Evolutionary conservation across 2,113 vertebrate species (phyloP), one percentile per base, ranked within the genome.

Genomic region (Peromyscus californicus): DNA sequence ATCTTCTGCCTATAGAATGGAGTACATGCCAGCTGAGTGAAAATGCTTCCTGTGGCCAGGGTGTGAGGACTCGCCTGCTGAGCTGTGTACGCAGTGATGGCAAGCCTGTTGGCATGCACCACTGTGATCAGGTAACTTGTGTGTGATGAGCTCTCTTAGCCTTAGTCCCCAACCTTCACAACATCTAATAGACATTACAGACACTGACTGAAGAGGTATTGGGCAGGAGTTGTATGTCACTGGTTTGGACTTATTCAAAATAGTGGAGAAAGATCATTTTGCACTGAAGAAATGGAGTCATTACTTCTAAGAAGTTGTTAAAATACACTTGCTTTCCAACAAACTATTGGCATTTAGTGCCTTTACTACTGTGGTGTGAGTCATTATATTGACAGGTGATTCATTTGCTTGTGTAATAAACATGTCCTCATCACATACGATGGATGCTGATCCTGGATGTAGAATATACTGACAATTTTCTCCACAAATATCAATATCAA

Each of bases 21-120:
- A 99, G 99, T 72, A 99, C 99, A 0, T 99, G 99, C 98, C 99
- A 99, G 97, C 98, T 99, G 98, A 99, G 98, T 96, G 99, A 99
- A 98, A 99, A 99, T 1, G 99, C 99, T 8, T 98, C 99, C 63
- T 99, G 99, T 0, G 99, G 99, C 6, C 98, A 97, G 6, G 99
- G 99, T 0, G 96, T 98, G 78, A 98, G 97, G 75, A 98, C 97
- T 1, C 99, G 99, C 33, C 99, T 99, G 76, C 97, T 99, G 86
- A 99, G 99, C 98, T 99, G 99, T 90, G 85, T 94, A 74, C 99
- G 99, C 96, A 99, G 99, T 2, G 99, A 99, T 0, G 99, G 99
- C 39, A 99, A 98, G 98, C 78, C 98, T 0, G 98, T 99, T 93
- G 98, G 98, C 86, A 91, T 97, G 67, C 98, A 97, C 87, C 96